Conservation (phyloP, 92 coral and sea anemone genomes). For the Palythoa grandiflora region DNA sequence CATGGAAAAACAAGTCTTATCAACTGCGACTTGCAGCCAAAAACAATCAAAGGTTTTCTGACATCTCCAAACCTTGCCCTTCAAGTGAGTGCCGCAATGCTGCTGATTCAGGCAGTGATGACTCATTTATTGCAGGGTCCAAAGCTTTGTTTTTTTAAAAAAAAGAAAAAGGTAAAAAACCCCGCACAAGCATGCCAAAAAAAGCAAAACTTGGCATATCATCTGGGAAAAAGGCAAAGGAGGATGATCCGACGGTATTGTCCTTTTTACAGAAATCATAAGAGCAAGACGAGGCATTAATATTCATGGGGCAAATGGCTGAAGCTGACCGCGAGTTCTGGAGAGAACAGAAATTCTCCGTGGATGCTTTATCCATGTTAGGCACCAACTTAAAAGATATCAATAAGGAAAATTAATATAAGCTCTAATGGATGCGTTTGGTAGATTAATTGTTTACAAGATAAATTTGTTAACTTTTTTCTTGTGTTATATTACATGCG, state of each 20-base stretch:
- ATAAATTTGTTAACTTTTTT: constrained; percentile 12
- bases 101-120: constrained; percentile 17
- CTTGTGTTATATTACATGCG: no score
- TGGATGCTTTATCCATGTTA: constrained; percentile 53
- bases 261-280: constrained; percentile 44
- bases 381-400: constrained; percentile 52
- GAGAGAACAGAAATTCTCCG: constrained; percentile 46
- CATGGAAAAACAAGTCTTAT: constrained; percentile 45
- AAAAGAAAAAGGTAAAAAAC: constrained; percentile 40
- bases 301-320: constrained; percentile 54
- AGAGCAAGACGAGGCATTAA: constrained; percentile 38
- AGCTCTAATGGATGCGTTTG: constrained; percentile 36
- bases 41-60: not conserved
- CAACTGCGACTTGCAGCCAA: constrained; percentile 24
- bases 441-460: constrained; percentile 33
- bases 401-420: constrained; percentile 26
- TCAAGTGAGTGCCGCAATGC: constrained; percentile 34
- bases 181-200: constrained; percentile 44
- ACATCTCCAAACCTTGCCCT: constrained; percentile 27
- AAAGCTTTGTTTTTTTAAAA: not conserved
- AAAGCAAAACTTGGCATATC: constrained; percentile 18
- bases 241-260: constrained; percentile 41
- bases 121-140: not conserved
- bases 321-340: constrained; percentile 49
- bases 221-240: constrained; percentile 53